Conservation (phyloP, 2,113 vertebrate genomes). For the Trogon surrucura region DNA sequence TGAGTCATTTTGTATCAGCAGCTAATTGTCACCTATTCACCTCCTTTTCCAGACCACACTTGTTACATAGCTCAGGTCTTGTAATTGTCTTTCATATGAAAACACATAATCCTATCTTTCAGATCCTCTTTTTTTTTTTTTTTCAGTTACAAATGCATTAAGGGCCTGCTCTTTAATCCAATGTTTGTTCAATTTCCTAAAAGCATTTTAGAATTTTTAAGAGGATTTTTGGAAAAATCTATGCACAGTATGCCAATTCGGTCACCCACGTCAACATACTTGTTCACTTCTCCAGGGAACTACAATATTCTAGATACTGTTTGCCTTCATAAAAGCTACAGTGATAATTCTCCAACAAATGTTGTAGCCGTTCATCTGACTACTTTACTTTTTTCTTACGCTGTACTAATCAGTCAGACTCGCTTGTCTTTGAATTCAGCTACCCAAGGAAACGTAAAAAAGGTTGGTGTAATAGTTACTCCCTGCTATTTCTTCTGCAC, state of each 20-base stretch:
- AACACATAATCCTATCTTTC: neutral
- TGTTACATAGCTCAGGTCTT: neutral
- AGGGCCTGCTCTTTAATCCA: neutral
- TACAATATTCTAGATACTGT: neutral
- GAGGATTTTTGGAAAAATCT: neutral
- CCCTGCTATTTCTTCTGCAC: conserved; percentile 1
- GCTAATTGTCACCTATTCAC: neutral
- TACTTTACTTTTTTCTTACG: neutral
- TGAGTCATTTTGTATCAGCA: neutral
- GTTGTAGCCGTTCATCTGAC: neutral
- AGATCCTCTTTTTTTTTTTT: neutral
- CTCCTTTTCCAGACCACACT: neutral
- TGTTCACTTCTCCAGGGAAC: neutral
- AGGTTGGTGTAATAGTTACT: neutral
- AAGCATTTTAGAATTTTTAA: neutral
- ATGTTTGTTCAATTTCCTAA: neutral
- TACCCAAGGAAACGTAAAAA: neutral
- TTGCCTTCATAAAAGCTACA: neutral
- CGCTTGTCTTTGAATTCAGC: neutral
- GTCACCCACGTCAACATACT: neutral
- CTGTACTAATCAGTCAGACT: neutral
- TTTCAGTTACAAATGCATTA: neutral
- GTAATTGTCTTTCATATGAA: neutral
- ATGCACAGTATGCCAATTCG: neutral
- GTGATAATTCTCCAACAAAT: neutral